Conservation (phyloP, 2,113 vertebrate species). For the Carlito syrichta region DNA sequence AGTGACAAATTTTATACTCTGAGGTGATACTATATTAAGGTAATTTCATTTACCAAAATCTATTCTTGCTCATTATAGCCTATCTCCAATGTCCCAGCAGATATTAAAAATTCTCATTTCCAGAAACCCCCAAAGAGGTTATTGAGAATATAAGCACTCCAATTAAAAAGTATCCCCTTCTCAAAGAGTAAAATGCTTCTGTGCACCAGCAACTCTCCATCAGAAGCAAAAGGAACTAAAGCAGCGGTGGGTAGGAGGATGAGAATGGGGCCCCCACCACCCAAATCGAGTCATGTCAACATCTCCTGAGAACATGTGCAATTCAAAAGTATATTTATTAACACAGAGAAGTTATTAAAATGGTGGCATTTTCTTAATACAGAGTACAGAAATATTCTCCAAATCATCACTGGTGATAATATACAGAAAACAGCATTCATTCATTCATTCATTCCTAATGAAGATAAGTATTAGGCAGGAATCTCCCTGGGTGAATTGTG, state of each 20-base stretch:
- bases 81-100: neutral
- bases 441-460: neutral
- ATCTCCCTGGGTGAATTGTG: neutral
- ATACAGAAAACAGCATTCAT: neutral
- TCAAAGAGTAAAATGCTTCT: neutral
- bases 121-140: neutral
- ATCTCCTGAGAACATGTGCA: neutral
- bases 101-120: conserved; percentile 1
- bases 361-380: neutral
- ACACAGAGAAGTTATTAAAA: neutral
- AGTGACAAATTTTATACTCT: neutral
- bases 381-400: neutral
- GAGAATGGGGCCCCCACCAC: neutral
- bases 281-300: rapidly evolving
- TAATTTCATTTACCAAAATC: conserved; percentile 15
- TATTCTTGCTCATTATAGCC: neutral
- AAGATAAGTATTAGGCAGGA: neutral
- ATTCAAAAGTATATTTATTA: neutral
- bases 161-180: neutral
- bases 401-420: neutral
- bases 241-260: neutral
- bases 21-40: neutral
- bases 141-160: neutral
- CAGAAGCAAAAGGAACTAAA: neutral
- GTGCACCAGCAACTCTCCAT: neutral